Percentiles rank a stretch among this genome's conserved stretches.
Evolutionary conservation across 1,140 invertebrate species (phyloP).

Genomic region (Lutraria rhynchaena): DNA sequence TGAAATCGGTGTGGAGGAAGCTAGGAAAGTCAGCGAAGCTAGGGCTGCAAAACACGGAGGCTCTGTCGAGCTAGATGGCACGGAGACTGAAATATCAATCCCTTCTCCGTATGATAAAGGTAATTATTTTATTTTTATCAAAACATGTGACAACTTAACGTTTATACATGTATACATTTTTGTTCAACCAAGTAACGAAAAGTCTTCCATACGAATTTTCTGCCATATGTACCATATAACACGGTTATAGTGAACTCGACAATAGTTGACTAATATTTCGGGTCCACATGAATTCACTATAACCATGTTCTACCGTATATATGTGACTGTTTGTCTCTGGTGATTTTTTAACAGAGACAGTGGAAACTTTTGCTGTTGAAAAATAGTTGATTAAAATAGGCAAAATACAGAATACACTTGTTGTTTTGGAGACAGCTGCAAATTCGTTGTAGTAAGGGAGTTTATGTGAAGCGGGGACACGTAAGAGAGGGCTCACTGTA

Average conservation of each 20-base stretch:
- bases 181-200: neutral
- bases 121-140: neutral
- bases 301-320: neutral
- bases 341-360: no score
- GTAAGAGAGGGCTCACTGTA: no score
- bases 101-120: slow-evolving; percentile 40
- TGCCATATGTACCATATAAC: no score
- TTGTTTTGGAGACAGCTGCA: no score
- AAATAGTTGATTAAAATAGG: no score
- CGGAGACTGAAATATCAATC: slow-evolving; percentile 25
- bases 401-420: no score
- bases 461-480: no score
- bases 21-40: slow-evolving; percentile 17
- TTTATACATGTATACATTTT: neutral
- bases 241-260: neutral
- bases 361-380: no score
- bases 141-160: neutral
- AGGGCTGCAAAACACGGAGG: slow-evolving; percentile 36
- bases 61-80: slow-evolving; percentile 28
- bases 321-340: no score
- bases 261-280: neutral
- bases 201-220: no score
- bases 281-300: neutral
- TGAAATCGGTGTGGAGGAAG: slow-evolving; percentile 45
- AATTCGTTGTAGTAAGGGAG: no score